Base-by-base conservation (phyloP, 2,888 invertebrate genomes). In the Cryptocephalus primarius region DNA sequence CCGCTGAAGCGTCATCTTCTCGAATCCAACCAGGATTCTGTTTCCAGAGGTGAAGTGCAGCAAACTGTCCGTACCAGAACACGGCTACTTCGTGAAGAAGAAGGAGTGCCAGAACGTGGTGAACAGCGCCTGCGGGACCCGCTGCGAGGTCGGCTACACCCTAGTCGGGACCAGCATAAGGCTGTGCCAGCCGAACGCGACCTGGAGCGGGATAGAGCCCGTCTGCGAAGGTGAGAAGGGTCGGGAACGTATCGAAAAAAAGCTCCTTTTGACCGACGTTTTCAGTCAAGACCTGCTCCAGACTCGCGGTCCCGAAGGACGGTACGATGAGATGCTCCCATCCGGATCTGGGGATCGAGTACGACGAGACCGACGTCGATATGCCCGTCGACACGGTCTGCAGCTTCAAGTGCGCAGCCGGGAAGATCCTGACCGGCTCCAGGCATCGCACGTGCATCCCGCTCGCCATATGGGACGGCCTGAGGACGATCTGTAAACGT, bases 101-200 rank as follows among this genome's bases (percentile, higher is more conserved):
- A 73, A 72, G 36, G 71, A 73, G 32, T 83, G 83, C 61, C 75
- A 72, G 48, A 80, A 78, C 56, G 80, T 80, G 8, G 71, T 82
- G 42, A 80, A 83, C 60, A 80, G 81, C n/a, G 83, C 82, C 0
- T 84, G 83, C 63, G 83, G 83, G 1, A 71, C 81, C 8, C 70
- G 80, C 39, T 85, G 84, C 60, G 74, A 76, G 56, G 76, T 80
- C 31, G 83, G 84, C 1, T 84, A 78, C 62, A 63, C 62, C 43
- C 55, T 70, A 32, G 60, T 58, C 33, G 71, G 71, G 9, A 68
- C 60, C 54, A 78, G 77, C 54, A 76, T 83, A 40, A 67, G 82
- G 47, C 68, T 83, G 9, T 84, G 85, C 59, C 74, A 75, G 50
- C 75, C 74, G 47, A 75, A 79, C 61, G 82, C 80, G 1, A 73